Evolutionary conservation across 2,113 vertebrate genomes (phyloP).

Genomic region (Pangasianodon gigas): DNA sequence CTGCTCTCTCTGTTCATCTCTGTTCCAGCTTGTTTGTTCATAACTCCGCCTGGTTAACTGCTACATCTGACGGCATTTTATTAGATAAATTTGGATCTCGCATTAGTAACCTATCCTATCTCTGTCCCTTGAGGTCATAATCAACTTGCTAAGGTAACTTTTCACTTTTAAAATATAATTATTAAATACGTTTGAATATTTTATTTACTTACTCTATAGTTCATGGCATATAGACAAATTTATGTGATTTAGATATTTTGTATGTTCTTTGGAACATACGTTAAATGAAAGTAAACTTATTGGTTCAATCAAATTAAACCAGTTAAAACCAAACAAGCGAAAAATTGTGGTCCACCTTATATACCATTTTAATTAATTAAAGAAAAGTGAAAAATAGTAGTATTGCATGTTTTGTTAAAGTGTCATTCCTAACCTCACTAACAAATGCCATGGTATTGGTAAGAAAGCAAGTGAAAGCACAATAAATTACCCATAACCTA

Average conservation of each 20-base stretch:
- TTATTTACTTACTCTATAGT: not conserved
- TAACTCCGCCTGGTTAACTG: not conserved
- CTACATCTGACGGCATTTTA: not conserved
- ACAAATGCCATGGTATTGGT: conserved; percentile 12
- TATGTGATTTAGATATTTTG: not conserved
- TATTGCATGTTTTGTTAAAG: not conserved
- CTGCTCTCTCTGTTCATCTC: not conserved
- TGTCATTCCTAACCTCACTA: not conserved
- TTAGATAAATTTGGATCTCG: not conserved
- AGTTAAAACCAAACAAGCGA: not conserved
- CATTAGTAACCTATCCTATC: not conserved
- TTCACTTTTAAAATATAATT: not conserved
- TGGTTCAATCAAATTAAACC: not conserved
- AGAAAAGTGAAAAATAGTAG: not conserved
- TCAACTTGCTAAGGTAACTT: not conserved
- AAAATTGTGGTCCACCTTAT: not conserved
- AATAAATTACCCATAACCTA: conserved; percentile 8
- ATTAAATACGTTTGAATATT: not conserved
- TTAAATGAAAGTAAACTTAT: not conserved
- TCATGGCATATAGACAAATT: not conserved
- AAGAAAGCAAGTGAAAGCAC: not conserved
- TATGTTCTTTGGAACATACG: not conserved
- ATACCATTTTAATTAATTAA: not conserved
- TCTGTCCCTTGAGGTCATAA: not conserved
- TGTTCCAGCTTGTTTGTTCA: not conserved